Evolutionary conservation across 2,113 vertebrate genomes (phyloP), one percentile per base, ranked within the genome.

Genomic region (Semnopithecus entellus): DNA sequence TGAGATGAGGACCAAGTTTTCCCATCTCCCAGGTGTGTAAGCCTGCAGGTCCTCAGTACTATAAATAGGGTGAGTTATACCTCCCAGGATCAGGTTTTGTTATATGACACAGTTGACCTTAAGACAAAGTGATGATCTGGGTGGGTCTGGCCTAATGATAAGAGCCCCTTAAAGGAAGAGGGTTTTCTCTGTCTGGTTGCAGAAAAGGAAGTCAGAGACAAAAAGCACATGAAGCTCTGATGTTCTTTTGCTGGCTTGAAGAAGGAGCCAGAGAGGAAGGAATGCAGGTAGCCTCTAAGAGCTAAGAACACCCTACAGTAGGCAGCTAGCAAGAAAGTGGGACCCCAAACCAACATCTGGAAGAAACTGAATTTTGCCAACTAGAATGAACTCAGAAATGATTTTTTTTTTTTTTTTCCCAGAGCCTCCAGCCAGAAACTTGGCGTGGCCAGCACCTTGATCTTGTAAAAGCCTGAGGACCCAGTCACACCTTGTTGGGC

Each of bases 41-140:
- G 20, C 23, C 11, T 10, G 3, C 2, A 22, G 35, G 20, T 8
- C 20, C 18, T 6, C 32, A 40, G 6, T 2, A 27, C n/a, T n/a
- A 7, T 2, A 52, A 59, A n/a, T 12, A 18, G 40, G 12, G 1
- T 25, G 35, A 35, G 16, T 3, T 25, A 6, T 45, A 22, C 1
- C 5, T 13, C 25, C 14, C 20, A 16, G 9, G 18, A 11, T 32
- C 35, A 27, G 16, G 22, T 38, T 38, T 35, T 2, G 16, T 6
- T 1, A 8, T 30, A 8, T 23, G 68, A 45, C 30, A 38, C 5
- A 6, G 48, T 4, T n/a, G 18, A 20, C 38, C n/a, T 32, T 61
- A 25, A 86, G 23, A 75, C 5, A 25, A 45, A 38, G 43, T 18
- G 5, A 9, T 30, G 27, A 6, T 4, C 27, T 38, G 9, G 10